phyloP scores from a whole-genome alignment of 1,140 invertebrate genomes.

The Cydia splendana region DNA sequence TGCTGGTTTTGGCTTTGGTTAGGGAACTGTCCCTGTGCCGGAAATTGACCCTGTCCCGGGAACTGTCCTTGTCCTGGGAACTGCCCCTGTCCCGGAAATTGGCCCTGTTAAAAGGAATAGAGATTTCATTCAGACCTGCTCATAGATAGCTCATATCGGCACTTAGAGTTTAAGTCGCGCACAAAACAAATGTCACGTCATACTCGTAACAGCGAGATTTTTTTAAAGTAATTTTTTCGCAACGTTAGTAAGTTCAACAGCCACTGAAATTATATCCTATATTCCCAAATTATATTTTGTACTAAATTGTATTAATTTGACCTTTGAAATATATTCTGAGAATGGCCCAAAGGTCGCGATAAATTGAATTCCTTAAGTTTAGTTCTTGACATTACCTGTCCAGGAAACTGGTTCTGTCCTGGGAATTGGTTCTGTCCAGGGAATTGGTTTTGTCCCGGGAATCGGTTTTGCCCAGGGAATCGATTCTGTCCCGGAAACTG shows the following conservation, averaged over 20 bases:
- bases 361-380: neutral
- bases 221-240: no score
- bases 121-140: neutral
- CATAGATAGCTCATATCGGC: neutral
- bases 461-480: constrained; percentile 30
- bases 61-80: constrained; percentile 5
- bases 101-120: neutral
- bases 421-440: constrained; percentile 41
- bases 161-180: no score
- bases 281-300: no score
- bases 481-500: constrained; percentile 33
- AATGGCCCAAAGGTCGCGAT: neutral
- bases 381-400: neutral
- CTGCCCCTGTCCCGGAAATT: neutral
- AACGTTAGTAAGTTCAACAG: no score
- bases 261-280: no score
- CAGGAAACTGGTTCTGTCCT: constrained; percentile 32
- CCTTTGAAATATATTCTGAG: neutral
- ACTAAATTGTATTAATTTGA: no score
- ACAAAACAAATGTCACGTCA: no score
- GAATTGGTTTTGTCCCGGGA: constrained; percentile 31
- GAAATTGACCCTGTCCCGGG: constrained; percentile 29
- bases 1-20: constrained; percentile 1
- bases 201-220: no score
- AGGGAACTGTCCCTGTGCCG: constrained; percentile 25